These are phyloP conservation scores for Cariama cristata DNA, from an alignment of 2,113 vertebrate genomes.

Conservation along the genomic window DNA sequence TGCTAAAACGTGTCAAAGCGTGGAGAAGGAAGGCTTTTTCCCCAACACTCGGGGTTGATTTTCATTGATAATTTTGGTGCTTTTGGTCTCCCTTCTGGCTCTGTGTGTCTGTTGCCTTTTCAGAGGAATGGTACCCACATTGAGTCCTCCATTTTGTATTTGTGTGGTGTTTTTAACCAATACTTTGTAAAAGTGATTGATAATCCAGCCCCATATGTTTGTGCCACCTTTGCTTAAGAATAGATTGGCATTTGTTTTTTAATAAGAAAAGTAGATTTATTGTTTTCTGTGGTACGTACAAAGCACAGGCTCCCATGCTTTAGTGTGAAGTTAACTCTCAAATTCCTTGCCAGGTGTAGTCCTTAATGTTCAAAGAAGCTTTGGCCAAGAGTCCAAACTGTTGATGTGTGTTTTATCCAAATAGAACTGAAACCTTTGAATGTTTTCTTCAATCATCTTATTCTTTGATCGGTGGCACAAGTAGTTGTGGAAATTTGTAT, in stretches of 20 bases:
- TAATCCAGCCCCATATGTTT: not conserved
- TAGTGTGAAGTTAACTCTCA: not conserved
- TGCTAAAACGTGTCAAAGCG: not conserved
- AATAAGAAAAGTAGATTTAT: not conserved
- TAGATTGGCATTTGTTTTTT: not conserved
- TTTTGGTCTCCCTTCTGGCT: not conserved
- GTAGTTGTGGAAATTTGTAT: not conserved
- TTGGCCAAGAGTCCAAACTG: not conserved
- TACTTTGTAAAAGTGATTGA: not conserved
- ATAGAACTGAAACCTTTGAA: slow-evolving; percentile 4
- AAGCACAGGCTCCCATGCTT: not conserved
- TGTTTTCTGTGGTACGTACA: not conserved
- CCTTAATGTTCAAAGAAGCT: not conserved
- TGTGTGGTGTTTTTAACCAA: not conserved
- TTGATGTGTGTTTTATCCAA: not conserved
- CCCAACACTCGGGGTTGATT: not conserved
- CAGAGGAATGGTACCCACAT: not conserved
- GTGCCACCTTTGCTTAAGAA: not conserved
- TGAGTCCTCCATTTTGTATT: not conserved
- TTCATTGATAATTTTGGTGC: not conserved
- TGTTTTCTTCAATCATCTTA: not conserved
- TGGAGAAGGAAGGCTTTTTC: not conserved
- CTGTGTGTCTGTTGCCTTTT: not conserved
- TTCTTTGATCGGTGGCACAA: slow-evolving; percentile 1
- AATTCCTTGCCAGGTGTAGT: not conserved